A percentile compares a stretch with the other conserved stretches of the same genome.
Conservation (phyloP, 2,888 invertebrate species). For the Eristalis arbustorum region DNA sequence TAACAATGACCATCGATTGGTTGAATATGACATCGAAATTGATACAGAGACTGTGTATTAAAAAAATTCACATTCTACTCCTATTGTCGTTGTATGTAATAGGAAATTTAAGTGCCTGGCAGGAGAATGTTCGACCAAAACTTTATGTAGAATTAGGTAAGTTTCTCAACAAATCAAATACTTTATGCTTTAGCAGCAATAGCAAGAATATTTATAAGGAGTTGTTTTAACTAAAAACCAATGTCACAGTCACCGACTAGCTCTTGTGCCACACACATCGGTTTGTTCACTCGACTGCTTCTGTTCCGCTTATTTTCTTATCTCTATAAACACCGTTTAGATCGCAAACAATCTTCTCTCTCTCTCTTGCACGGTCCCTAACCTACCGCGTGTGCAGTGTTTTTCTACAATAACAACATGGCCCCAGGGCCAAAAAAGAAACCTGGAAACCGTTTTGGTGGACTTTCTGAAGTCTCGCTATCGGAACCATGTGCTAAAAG, state of each 20-base stretch:
- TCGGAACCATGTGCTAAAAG: background rate
- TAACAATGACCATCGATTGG: constrained; percentile 59
- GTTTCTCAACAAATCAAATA: constrained; percentile 78
- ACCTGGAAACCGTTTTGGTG: no score
- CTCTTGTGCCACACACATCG: no score
- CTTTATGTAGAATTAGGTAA: constrained; percentile 95
- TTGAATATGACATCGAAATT: constrained; percentile 51
- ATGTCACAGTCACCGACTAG: no score
- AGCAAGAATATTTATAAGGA: background rate
- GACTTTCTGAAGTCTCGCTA: no score
- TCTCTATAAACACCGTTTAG: background rate
- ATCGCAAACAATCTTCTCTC: background rate
- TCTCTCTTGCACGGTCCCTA: background rate
- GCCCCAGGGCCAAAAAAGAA: background rate
- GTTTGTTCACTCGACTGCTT: no score
- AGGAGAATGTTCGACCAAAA: constrained; percentile 95
- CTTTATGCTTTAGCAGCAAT: background rate
- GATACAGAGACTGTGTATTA: constrained; percentile 51
- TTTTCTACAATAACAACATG: background rate
- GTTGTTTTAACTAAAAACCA: no score
- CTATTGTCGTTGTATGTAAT: constrained; percentile 79
- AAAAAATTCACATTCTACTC: constrained; percentile 77
- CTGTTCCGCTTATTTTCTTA: background rate
- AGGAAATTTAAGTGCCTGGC: constrained; percentile 86
- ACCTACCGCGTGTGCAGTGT: constrained; percentile 3